Conservation (phyloP, 2,113 vertebrate species). For the Ammodytes dubius region DNA sequence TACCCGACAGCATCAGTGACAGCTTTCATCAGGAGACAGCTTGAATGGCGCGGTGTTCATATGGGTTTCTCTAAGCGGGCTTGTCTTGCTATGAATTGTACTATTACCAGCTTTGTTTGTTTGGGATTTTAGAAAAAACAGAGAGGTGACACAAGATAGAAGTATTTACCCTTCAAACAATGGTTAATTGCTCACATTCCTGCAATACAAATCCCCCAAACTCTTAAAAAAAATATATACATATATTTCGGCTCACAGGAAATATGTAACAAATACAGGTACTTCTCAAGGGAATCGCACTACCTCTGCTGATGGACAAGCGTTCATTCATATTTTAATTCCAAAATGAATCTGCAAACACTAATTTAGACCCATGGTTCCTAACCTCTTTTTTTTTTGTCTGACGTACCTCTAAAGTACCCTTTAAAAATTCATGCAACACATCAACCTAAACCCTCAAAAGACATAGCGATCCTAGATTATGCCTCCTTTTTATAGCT, state of each 20-base stretch:
- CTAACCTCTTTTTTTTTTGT: too few species aligned
- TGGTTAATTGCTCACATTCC: background rate
- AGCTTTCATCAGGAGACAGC: slow-evolving; percentile 31
- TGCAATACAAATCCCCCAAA: background rate
- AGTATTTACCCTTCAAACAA: slow-evolving; percentile 25
- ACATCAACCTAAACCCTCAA: background rate
- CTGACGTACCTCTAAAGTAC: too few species aligned
- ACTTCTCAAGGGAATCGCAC: background rate
- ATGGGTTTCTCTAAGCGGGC: background rate
- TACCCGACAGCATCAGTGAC: slow-evolving; percentile 35
- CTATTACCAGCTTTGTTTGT: background rate
- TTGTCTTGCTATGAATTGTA: background rate
- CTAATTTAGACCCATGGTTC: background rate
- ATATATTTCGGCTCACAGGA: background rate
- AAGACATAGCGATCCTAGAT: background rate
- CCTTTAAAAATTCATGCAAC: too few species aligned
- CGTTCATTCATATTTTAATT: background rate
- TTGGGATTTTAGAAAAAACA: background rate
- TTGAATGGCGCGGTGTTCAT: slow-evolving; percentile 11
- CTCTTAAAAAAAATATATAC: background rate
- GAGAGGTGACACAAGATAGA: slow-evolving; percentile 18
- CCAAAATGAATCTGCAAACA: background rate
- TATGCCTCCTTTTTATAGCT: background rate
- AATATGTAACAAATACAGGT: slow-evolving; percentile 1
- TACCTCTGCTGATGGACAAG: background rate